Conservation (phyloP, 2,888 invertebrate species). For the Torymus auratus region DNA sequence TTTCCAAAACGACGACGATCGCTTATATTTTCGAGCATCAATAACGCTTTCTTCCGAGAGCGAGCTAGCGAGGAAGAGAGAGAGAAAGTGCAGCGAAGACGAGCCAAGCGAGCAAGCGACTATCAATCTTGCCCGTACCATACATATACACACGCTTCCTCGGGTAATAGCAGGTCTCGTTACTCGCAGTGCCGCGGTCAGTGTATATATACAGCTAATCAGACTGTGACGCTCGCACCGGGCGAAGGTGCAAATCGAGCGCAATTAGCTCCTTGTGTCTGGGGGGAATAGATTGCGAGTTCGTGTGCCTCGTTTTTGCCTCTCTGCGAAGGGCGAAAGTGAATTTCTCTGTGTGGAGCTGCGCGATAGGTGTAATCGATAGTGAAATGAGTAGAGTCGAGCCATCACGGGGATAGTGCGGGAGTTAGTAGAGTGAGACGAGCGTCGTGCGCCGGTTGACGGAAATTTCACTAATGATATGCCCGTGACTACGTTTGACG, state of each 20-base stretch:
- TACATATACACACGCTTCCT: too few relatives aligned
- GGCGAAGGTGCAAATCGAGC: not conserved
- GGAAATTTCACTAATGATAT: slow-evolving; percentile 14
- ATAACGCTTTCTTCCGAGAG: slow-evolving; percentile 25
- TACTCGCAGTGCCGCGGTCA: too few relatives aligned
- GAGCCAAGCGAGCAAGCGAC: too few relatives aligned
- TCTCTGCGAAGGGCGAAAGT: not conserved
- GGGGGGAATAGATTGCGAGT: not conserved
- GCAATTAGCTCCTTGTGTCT: slow-evolving; percentile 8
- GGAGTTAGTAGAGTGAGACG: slow-evolving; percentile 35
- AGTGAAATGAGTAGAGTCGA: slow-evolving; percentile 8
- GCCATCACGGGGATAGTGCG: not conserved
- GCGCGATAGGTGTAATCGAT: slow-evolving; percentile 24
- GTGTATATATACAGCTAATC: too few relatives aligned
- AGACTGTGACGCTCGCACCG: too few relatives aligned
- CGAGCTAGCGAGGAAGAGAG: too few relatives aligned
- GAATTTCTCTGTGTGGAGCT: slow-evolving; percentile 16
- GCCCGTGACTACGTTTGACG: not conserved
- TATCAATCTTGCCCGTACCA: too few relatives aligned
- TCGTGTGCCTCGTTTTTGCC: not conserved
- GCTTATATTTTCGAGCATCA: slow-evolving; percentile 1
- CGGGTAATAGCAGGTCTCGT: too few relatives aligned
- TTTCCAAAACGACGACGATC: not conserved
- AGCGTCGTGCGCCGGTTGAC: not conserved
- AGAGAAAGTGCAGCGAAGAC: too few relatives aligned